Evolutionary conservation across 2,113 vertebrate species (phyloP).

Genomic region (Epinephelus moara): DNA sequence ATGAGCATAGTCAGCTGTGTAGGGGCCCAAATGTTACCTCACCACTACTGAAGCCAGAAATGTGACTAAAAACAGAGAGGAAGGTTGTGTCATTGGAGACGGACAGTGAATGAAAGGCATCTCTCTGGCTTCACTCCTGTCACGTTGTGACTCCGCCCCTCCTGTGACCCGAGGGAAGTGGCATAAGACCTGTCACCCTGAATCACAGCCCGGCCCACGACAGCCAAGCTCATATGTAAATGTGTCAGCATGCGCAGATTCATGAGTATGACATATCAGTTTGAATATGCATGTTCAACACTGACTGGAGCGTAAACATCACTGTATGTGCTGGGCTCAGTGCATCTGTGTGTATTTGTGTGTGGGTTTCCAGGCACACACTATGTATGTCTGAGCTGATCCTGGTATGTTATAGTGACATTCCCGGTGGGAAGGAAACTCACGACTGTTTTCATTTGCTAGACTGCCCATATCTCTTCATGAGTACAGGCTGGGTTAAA

Average conservation of each 20-base stretch:
- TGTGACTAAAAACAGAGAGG: not conserved
- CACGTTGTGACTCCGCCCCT: slow-evolving; percentile 67
- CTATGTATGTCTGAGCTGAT: slow-evolving; percentile 63
- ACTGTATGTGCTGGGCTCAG: slow-evolving; percentile 26
- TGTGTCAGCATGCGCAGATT: slow-evolving; percentile 72
- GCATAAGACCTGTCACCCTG: slow-evolving; percentile 77
- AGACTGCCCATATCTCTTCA: slow-evolving; percentile 60
- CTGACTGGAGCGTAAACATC: slow-evolving; percentile 70
- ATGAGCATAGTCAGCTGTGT: not conserved
- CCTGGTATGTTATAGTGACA: slow-evolving; percentile 74
- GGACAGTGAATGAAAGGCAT: slow-evolving; percentile 68
- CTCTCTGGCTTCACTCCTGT: slow-evolving; percentile 45
- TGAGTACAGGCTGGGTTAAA: slow-evolving; percentile 35
- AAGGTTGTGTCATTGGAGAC: slow-evolving; percentile 40
- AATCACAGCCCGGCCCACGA: slow-evolving; percentile 61
- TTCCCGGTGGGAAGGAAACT: slow-evolving; percentile 84
- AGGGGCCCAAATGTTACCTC: slow-evolving; percentile 19
- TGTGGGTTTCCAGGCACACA: slow-evolving; percentile 28
- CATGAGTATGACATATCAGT: slow-evolving; percentile 66
- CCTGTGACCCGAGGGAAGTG: slow-evolving; percentile 66
- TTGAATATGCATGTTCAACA: slow-evolving; percentile 74
- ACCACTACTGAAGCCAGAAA: not conserved
- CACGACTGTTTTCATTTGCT: slow-evolving; percentile 69
- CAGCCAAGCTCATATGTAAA: slow-evolving; percentile 75
- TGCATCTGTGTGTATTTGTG: slow-evolving; percentile 26